phyloP scores from a whole-genome alignment of 2,113 vertebrate genomes.

The Platanista minor region DNA sequence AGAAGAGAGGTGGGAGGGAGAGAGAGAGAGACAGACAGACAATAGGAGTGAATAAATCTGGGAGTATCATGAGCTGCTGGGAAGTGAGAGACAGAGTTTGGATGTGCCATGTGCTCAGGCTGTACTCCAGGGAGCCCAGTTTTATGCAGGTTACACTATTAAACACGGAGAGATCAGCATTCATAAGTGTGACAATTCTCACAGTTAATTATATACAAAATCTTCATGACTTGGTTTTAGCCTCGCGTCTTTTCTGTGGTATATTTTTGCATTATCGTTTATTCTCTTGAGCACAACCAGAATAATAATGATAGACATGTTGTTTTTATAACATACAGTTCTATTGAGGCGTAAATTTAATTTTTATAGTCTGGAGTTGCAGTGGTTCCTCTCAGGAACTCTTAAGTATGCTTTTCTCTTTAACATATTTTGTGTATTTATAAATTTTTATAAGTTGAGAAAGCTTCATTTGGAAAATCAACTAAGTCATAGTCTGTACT shows the following conservation, averaged over 20 bases:
- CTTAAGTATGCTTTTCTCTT: slow-evolving; percentile 6
- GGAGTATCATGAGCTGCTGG: not conserved
- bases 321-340: not conserved
- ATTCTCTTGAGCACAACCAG: not conserved
- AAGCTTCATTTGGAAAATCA: slow-evolving; percentile 23
- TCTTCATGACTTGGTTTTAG: not conserved
- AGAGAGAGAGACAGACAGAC: not conserved
- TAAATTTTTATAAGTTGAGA: slow-evolving; percentile 18
- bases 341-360: not conserved
- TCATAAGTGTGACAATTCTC: not conserved
- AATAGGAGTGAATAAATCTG: not conserved
- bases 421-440: slow-evolving; percentile 13
- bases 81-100: not conserved
- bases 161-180: not conserved
- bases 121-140: not conserved
- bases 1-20: not conserved
- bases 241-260: not conserved
- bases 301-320: not conserved
- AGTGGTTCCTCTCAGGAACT: slow-evolving; percentile 19
- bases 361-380: slow-evolving; percentile 4
- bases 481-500: not conserved
- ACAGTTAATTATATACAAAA: not conserved
- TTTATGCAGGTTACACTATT: not conserved
- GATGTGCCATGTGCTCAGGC: fast-evolving
- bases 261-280: not conserved